Evolutionary conservation across 2,888 invertebrate species (phyloP).

Genomic region (Trissonchulus latispiculum): DNA sequence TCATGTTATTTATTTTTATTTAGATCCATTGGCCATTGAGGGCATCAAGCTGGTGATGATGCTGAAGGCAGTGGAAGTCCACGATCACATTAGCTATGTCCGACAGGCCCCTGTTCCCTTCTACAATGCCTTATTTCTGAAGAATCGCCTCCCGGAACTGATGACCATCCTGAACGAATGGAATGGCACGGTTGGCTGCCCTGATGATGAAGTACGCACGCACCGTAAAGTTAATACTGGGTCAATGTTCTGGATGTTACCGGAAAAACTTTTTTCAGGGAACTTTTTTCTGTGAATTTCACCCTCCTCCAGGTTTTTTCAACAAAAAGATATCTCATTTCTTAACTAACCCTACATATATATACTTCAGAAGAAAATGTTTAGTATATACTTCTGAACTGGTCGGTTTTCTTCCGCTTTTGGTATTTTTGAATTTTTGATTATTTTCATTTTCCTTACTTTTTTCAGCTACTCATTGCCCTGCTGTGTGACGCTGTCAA

Average conservation of each 20-base stretch:
- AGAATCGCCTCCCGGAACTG: neutral
- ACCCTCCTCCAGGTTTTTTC: too few species aligned
- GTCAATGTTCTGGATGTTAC: too few species aligned
- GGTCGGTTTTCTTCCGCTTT: too few species aligned
- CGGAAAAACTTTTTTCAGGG: too few species aligned
- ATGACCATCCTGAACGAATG: neutral
- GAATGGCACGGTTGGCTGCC: neutral
- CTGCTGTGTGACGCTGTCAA: conserved; percentile 14
- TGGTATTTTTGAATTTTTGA: too few species aligned
- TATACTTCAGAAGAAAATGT: too few species aligned
- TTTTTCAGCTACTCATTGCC: conserved; percentile 17
- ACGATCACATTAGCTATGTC: conserved; percentile 16
- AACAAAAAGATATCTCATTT: too few species aligned
- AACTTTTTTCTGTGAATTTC: too few species aligned
- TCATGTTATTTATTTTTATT: neutral
- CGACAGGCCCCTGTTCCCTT: conserved; percentile 3
- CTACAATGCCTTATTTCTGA: conserved; percentile 8
- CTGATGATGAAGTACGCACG: neutral
- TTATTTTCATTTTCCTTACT: too few species aligned
- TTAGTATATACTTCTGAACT: too few species aligned
- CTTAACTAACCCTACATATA: too few species aligned
- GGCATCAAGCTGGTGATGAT: conserved; percentile 15
- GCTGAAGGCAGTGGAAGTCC: conserved; percentile 18
- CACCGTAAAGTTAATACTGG: too few species aligned
- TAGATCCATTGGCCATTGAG: neutral